These are phyloP conservation scores for Lepidocolaptes lacrymiger DNA, from an alignment of 2,797 vertebrate genomes.

Conservation along the genomic window DNA sequence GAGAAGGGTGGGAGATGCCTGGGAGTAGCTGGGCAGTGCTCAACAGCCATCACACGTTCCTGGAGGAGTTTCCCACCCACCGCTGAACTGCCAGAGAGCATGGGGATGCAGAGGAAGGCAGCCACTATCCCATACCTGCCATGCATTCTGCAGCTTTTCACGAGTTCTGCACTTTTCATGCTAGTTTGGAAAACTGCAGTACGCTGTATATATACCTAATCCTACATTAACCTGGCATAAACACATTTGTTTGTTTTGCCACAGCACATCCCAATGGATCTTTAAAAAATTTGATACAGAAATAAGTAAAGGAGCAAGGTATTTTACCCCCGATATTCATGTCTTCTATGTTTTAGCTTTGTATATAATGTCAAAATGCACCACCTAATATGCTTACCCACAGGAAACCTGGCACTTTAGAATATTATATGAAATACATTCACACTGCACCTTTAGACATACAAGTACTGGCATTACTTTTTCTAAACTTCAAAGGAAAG, in stretches of 20 bases:
- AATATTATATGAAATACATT: background rate
- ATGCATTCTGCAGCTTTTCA: background rate
- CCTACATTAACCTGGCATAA: background rate
- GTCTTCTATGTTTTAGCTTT: background rate
- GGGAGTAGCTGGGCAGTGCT: background rate
- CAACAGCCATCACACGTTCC: rapidly evolving
- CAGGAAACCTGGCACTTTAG: background rate
- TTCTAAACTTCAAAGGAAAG: background rate
- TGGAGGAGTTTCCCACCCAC: background rate
- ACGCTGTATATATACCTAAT: background rate
- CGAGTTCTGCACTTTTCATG: background rate
- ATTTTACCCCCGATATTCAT: background rate
- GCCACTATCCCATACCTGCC: rapidly evolving
- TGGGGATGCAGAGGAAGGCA: rapidly evolving
- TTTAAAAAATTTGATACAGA: background rate
- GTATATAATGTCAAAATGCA: background rate
- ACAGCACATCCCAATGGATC: background rate
- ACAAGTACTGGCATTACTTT: background rate
- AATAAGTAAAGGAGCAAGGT: background rate
- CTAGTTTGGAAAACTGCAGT: background rate
- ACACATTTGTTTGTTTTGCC: background rate
- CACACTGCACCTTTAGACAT: background rate
- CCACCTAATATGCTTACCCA: background rate
- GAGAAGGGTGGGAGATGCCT: background rate
- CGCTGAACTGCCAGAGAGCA: background rate